Base-by-base conservation (phyloP, 2,113 vertebrate genomes). In the Saccopteryx bilineata region DNA sequence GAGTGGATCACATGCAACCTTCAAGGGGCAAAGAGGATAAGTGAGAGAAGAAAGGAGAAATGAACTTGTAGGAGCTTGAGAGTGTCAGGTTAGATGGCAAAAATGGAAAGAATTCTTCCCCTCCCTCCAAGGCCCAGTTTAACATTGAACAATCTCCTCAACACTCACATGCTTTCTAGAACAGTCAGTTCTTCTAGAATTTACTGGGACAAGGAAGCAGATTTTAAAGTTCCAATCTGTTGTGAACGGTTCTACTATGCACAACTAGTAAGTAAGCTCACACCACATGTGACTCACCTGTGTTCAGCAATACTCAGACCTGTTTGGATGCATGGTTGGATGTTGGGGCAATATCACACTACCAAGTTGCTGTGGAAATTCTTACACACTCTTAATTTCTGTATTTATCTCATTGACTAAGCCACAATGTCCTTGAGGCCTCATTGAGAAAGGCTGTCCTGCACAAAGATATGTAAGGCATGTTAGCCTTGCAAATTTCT, bases 1-100 rank as follows among this genome's bases (percentile, higher is more conserved):
- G 84, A 97, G 87, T 92, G 86, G 80, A 82, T 96, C 85, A 17
- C 85, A 86, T 7, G 68, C 78, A 93, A 81, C n/a, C 79, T 92
- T 92, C 79, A 11, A 39, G 18, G 28, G 65, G 56, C 21, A 9
- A 90, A n/a, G 31, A 72, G 61, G 86, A 78, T 50, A 75, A 87
- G 76, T 69, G 75, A 93, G 28, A 56, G 46, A 66, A 60, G 65
- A 78, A 91, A 82, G 26, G 15, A 23, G 74, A 82, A 54, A 61
- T 46, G 21, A 65, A 92, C 18, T 68, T 71, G 52, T 5, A 75
- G 28, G 87, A 68, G 21, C 9, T 80, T 21, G 11, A 71, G 94
- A 65, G n/a, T 63, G 46, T 50, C 24, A 31, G 31, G 46, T 71
- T 5, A 12, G 5, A 71, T 56, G 33, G n/a, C 83, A 86, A 54